Percentiles rank a stretch among this genome's conserved stretches.
Conservation (phyloP, 2,888 invertebrate genomes). For the Clanis bilineata region DNA sequence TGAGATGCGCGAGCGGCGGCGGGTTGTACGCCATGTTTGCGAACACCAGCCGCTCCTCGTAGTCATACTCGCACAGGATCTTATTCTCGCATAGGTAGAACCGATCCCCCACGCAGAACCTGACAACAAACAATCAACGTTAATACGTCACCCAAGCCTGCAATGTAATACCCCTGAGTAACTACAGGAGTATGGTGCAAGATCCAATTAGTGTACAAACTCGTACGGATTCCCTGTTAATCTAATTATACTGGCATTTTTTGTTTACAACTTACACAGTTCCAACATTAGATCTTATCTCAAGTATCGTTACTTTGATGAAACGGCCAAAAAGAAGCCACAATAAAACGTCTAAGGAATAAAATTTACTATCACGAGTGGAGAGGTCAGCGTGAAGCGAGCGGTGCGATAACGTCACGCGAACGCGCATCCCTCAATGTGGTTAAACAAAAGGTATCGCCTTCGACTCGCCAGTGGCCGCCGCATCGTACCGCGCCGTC, state of each 20-base stretch:
- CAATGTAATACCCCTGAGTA: background rate
- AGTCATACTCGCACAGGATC: slow-evolving; percentile 98
- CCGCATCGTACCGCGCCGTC: slow-evolving; percentile 33
- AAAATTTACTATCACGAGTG: slow-evolving; percentile 74
- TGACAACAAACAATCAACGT: slow-evolving; percentile 59
- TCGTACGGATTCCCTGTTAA: slow-evolving; percentile 16
- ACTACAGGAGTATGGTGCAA: slow-evolving; percentile 5
- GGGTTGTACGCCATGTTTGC: slow-evolving; percentile 97
- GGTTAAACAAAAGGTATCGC: slow-evolving; percentile 78
- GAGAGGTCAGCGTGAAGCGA: slow-evolving; percentile 69
- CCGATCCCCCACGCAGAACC: slow-evolving; percentile 98
- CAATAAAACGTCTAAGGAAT: slow-evolving; percentile 67
- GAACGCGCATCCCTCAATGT: slow-evolving; percentile 76
- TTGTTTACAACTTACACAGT: slow-evolving; percentile 19
- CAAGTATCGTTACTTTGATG: slow-evolving; percentile 51
- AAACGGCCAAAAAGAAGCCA: slow-evolving; percentile 49
- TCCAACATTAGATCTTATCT: slow-evolving; percentile 43
- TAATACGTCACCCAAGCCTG: background rate
- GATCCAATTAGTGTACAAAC: slow-evolving; percentile 12
- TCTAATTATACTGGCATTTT: slow-evolving; percentile 11
- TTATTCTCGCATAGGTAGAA: slow-evolving; percentile 99
- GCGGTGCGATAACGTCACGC: slow-evolving; percentile 76
- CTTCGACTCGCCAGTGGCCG: slow-evolving; percentile 77
- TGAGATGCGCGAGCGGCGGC: slow-evolving; percentile 89
- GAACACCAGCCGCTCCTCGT: slow-evolving; percentile 96